Evolutionary conservation across 1,140 invertebrate species (phyloP), one percentile per base, ranked within the genome.

Genomic region (Cardiocondyla obscurior): DNA sequence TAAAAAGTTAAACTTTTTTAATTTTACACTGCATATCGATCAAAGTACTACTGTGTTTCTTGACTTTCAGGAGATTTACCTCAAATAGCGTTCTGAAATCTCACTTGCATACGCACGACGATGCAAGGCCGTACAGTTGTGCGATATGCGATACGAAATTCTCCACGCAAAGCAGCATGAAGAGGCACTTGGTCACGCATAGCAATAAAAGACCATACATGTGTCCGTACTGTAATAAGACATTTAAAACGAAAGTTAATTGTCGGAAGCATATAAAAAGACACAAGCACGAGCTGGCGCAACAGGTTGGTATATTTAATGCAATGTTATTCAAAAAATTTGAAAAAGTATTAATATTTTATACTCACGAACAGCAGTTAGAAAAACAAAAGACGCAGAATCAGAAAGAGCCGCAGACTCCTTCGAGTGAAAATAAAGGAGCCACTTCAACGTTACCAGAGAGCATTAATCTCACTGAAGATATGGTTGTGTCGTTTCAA

Each of bases 151-250:
- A 94, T 55, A 93, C 93, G 25, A 92, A 93, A 55, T 96, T 96
- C 89, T 95, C 96, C 0, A 96, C 96, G 0, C 95, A 95, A 82
- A 96, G 96, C 55, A 96, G 95, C 87, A 93, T 96, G 84, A 96
- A 95, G 85, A 93, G 96, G 49, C 96, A 97, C 83, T 94, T 95
- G 91, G 94, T 95, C 12, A 96, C 95, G 2, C 96, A 96, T 90
- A 95, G 95, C 74, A 95, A 95, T 84, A 93, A 94, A 55, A 91
- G 96, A 16, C 95, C 96, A 2, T 96, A 94, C 88, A 95, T 96
- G 94, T 97, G 97, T 92, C 96, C 96, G 0, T 96, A 96, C 88
- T 97, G 97, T 91, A 95, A 95, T 74, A 96, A 96, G 90, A 95
- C 94, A 3, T 97, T 96, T 90, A 97, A 97, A 90, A 96, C 96